phyloP scores from a whole-genome alignment of 1,140 invertebrate genomes.

The Nixonia krombeini region DNA sequence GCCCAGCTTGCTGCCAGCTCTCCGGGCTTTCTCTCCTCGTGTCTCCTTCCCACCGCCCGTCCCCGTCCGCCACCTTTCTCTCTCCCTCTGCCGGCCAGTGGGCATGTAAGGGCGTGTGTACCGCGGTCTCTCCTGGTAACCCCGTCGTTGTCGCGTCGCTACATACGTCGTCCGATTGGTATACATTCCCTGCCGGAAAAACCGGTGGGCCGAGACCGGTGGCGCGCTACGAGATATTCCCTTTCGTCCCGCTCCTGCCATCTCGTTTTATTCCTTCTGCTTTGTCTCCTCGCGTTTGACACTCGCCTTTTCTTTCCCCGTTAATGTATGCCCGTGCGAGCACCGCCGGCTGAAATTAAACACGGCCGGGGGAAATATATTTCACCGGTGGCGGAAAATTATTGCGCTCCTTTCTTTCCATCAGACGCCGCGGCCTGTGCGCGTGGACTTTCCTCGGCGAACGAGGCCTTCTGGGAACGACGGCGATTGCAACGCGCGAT shows the following conservation, averaged over 20 bases:
- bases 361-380: too few species aligned
- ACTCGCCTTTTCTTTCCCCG: constrained; percentile 15
- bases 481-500: too few species aligned
- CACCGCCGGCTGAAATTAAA: too few species aligned
- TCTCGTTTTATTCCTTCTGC: constrained; percentile 8
- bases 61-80: constrained; percentile 3
- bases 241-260: not conserved
- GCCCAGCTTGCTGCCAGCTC: constrained; percentile 28
- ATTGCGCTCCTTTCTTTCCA: too few species aligned
- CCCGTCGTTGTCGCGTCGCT: constrained; percentile 28
- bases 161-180: constrained; percentile 33
- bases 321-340: too few species aligned
- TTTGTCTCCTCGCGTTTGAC: constrained; percentile 5
- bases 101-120: constrained; percentile 42
- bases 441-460: too few species aligned
- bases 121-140: constrained; percentile 17
- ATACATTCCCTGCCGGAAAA: constrained; percentile 28
- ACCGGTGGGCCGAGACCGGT: constrained; percentile 1
- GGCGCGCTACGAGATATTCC: not conserved
- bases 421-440: too few species aligned
- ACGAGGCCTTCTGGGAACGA: too few species aligned
- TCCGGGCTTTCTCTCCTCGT: constrained; percentile 23
- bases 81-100: constrained; percentile 29
- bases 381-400: too few species aligned
- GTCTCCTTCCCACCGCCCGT: constrained; percentile 2